phyloP scores from a whole-genome alignment of 2,797 vertebrate species.

The Bufotes viridis region DNA sequence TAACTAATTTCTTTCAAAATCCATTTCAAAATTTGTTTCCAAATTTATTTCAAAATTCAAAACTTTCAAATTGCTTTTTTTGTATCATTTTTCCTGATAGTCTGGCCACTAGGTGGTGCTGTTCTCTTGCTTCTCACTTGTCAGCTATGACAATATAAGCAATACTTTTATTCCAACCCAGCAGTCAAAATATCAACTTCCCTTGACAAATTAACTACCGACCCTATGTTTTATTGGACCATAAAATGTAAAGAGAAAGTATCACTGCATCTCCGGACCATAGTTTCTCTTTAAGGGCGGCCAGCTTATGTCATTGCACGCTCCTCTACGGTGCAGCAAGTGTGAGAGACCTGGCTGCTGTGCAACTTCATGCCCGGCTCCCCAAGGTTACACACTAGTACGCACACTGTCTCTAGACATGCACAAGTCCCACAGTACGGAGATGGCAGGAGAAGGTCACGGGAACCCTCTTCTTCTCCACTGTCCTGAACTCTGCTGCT shows the following conservation, averaged over 20 bases:
- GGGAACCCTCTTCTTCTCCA: background rate
- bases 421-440: background rate
- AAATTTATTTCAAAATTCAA: too few relatives aligned
- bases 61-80: too few relatives aligned
- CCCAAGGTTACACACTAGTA: conserved; percentile 45
- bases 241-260: background rate
- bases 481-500: conserved; percentile 32
- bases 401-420: background rate
- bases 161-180: background rate
- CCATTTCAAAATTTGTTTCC: too few relatives aligned
- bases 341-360: conserved; percentile 1
- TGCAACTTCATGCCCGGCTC: conserved; percentile 26
- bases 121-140: background rate
- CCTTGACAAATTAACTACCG: background rate
- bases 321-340: conserved; percentile 13
- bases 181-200: too few relatives aligned
- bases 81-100: background rate
- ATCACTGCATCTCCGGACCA: background rate
- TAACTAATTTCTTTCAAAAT: too few relatives aligned
- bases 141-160: too few relatives aligned
- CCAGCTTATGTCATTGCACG: conserved; percentile 22
- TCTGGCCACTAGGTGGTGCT: background rate
- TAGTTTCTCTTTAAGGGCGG: background rate
- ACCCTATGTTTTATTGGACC: conserved; percentile 19
- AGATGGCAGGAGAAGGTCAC: conserved; percentile 19